Evolutionary conservation across 2,113 vertebrate genomes (phyloP), one percentile per base, ranked within the genome.

Genomic region (Saccopteryx leptura): DNA sequence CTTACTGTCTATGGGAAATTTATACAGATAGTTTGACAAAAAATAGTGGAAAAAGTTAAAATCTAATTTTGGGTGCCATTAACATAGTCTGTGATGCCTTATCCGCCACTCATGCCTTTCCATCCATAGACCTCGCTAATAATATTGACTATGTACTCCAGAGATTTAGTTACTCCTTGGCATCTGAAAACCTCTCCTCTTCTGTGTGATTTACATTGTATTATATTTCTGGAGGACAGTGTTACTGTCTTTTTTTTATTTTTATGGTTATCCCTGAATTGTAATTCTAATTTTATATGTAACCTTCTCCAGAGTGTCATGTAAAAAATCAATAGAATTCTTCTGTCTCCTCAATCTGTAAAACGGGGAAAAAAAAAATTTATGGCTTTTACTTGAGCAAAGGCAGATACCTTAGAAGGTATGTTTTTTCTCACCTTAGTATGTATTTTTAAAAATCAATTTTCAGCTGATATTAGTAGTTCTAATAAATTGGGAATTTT

Each of bases 91-190:
- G 0, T 91, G 15, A 9, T 54, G 4, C 10, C 8, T 90, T 90
- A 4, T 18, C n/a, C 9, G 2, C 8, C 24, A 9, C 15, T 5
- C 2, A 1, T 0, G 2, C 1, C n/a, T 86, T 85, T 54, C 18
- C 21, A 31, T 1, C 12, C 0, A 11, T 15, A 26, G 0, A 23
- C 2, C 0, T 4, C 2, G 54, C 1, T 21, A 7, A 2, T 7
- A 0, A 0, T 5, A 61, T 33, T 14, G 39, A 23, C 50, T 48
- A 48, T 3, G 6, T 3, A 12, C 7, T 1, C 1, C 7, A 63
- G 48, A 54, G 52, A 82, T 13, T 52, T 7, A 3, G 12, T 28
- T 56, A 0, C 0, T 81, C 33, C 63, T 1, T 18, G 63, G 5
- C 5, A 0, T 4, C 5, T 7, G 74, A 33, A 79, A 74, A 61